A percentile compares a stretch with the other conserved stretches of the same genome.
Evolutionary conservation across 2,113 vertebrate genomes (phyloP).

Genomic region (Cyprinodon variegatus): DNA sequence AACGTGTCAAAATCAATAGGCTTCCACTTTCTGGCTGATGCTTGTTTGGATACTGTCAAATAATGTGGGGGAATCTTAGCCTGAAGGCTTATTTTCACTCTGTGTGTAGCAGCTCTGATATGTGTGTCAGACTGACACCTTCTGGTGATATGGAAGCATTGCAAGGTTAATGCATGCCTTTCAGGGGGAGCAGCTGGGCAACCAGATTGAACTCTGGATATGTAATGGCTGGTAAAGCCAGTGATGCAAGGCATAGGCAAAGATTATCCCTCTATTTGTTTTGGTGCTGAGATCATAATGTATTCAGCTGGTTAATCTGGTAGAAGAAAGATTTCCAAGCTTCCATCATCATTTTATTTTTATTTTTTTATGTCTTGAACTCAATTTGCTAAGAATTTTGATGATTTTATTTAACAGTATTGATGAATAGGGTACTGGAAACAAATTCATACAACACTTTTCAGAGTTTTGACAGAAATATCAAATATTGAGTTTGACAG

Average conservation of each 20-base stretch:
- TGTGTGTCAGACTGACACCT: slow-evolving; percentile 63
- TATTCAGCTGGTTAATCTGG: neutral
- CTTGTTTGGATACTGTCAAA: slow-evolving; percentile 38
- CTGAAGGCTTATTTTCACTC: slow-evolving; percentile 31
- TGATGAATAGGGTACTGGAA: neutral
- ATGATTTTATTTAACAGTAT: neutral
- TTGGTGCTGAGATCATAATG: too few relatives aligned
- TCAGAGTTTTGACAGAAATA: neutral
- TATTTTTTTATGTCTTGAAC: too few relatives aligned
- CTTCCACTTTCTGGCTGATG: slow-evolving; percentile 31
- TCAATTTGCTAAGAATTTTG: too few relatives aligned
- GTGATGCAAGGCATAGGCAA: neutral
- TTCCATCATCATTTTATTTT: neutral
- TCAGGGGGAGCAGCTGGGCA: neutral
- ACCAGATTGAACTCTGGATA: neutral
- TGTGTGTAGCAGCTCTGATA: slow-evolving; percentile 8
- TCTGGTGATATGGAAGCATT: slow-evolving; percentile 42
- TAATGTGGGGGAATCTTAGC: slow-evolving; percentile 39
- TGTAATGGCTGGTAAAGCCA: neutral
- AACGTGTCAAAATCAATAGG: slow-evolving; percentile 11
- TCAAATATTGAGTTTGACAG: neutral
- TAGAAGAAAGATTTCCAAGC: neutral
- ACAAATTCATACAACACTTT: neutral
- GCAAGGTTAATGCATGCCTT: slow-evolving; percentile 28
- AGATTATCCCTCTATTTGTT: too few relatives aligned